phyloP scores from a whole-genome alignment of 2,113 vertebrate species.

The Apistogramma diplotaenia region DNA sequence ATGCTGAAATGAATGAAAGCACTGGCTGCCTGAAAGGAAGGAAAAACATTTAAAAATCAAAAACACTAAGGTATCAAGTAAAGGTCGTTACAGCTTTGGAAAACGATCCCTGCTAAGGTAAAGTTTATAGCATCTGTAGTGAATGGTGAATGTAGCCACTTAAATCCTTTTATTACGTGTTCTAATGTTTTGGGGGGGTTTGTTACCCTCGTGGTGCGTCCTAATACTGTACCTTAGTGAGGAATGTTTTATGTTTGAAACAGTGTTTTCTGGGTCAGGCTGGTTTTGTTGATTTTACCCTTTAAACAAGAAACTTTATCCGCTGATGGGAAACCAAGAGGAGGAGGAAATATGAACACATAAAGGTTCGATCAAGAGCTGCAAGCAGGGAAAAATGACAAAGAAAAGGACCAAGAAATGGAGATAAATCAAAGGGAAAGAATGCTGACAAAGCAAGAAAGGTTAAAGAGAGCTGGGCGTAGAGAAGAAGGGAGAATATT shows the following conservation, averaged over 20 bases:
- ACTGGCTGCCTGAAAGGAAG: slow-evolving; percentile 7
- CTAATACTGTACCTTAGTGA: not conserved
- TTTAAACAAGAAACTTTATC: not conserved
- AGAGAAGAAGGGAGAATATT: not conserved
- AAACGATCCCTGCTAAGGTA: not conserved
- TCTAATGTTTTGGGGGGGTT: not conserved
- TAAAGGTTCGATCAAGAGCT: not conserved
- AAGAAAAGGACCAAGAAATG: not conserved
- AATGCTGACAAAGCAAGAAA: not conserved
- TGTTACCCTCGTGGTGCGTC: not conserved
- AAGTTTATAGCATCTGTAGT: not conserved
- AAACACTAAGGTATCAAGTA: slow-evolving; percentile 10
- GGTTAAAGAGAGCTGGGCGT: not conserved
- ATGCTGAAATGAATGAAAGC: slow-evolving; percentile 21
- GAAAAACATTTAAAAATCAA: not conserved
- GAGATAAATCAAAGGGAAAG: not conserved
- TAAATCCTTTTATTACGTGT: not conserved
- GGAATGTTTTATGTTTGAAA: not conserved
- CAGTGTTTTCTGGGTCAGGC: not conserved
- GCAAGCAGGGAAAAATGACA: not conserved
- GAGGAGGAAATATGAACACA: not conserved
- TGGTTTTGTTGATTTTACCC: not conserved
- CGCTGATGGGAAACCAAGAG: not conserved
- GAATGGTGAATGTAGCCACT: not conserved
- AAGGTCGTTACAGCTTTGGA: slow-evolving; percentile 5